Base-by-base conservation (phyloP, 2,797 vertebrate genomes). In the Labeo calbasu region DNA sequence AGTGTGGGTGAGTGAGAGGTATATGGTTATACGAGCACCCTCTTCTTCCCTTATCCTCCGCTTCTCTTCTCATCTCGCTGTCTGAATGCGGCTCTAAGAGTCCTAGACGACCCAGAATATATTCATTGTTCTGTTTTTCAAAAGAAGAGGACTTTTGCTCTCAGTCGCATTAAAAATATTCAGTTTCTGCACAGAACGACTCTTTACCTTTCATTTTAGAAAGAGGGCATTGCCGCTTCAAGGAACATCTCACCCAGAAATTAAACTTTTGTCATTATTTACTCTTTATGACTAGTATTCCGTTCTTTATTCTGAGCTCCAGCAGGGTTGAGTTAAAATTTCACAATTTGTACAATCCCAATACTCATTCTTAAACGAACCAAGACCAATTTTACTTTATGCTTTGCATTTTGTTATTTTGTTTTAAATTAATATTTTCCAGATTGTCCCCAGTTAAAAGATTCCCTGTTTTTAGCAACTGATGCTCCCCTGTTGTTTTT, bases 51-150 rank as follows among this genome's bases (percentile, higher is more conserved):
- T 48, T 80, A 57, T 46, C 75, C 57, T 40, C 36, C 40, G 57
- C 23, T 59, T 65, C 46, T 57, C 68, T 77, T 75, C 73, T 85
- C 66, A 25, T 81, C 66, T 77, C 63, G 13, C n/a, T 50, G 25
- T 65, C 71, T 83, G 79, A 84, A 65, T 17, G 65, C 14, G 11
- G 63, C 66, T 59, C 43, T 32, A 21, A 73, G 50, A 78, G 59
- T 36, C 61, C 12, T 40, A 55, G 61, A 68, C 1, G 19, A 71
- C 23, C 40, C n/a, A 36, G 21, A 77, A 70, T 84, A 81, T 77
- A 84, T 81, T 32, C 46, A 79, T 79, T 61, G 19, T n/a, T 73
- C 75, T 28, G 43, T 65, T 66, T 75, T 88, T 79, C 59, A 57
- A 69, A 73, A 68, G 36, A 43, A 28, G 8, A 77, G 17, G 17